Evolutionary conservation across 2,888 invertebrate species (phyloP).

Genomic region (Baccha elongata): DNA sequence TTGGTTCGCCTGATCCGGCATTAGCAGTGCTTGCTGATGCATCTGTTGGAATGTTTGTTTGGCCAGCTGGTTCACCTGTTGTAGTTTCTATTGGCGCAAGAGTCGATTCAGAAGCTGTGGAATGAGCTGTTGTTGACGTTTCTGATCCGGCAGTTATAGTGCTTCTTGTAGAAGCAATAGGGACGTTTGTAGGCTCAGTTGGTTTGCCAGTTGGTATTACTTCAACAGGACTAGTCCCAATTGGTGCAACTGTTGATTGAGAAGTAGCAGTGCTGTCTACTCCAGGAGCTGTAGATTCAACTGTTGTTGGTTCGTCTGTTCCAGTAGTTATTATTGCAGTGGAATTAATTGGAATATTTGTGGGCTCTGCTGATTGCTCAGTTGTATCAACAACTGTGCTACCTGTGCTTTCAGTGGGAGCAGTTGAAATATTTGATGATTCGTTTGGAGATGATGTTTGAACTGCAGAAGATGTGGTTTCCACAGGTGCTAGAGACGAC

Average conservation of each 20-base stretch:
- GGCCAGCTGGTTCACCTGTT: background rate
- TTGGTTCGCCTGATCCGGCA: background rate
- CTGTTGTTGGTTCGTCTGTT: background rate
- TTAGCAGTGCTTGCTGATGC: background rate
- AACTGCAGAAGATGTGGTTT: too few relatives aligned
- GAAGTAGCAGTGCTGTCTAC: background rate
- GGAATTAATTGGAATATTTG: background rate
- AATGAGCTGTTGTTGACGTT: background rate
- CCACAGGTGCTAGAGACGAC: too few relatives aligned
- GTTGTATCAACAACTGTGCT: too few relatives aligned
- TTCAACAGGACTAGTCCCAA: background rate
- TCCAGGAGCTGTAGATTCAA: background rate
- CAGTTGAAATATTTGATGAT: background rate
- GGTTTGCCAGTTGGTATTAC: background rate
- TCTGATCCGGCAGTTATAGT: background rate
- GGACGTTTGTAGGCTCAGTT: background rate
- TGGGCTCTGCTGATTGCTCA: background rate
- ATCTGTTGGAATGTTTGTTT: background rate
- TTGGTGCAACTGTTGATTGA: background rate
- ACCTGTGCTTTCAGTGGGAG: background rate
- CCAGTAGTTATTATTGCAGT: background rate
- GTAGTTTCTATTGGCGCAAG: constrained; percentile 15
- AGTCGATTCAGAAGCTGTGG: background rate
- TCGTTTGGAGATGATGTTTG: too few relatives aligned
- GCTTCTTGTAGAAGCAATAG: background rate